A percentile compares a stretch with the other conserved stretches of the same genome.
Conservation (phyloP, 2,888 invertebrate genomes). For the Carpatolechia fugitivella region DNA sequence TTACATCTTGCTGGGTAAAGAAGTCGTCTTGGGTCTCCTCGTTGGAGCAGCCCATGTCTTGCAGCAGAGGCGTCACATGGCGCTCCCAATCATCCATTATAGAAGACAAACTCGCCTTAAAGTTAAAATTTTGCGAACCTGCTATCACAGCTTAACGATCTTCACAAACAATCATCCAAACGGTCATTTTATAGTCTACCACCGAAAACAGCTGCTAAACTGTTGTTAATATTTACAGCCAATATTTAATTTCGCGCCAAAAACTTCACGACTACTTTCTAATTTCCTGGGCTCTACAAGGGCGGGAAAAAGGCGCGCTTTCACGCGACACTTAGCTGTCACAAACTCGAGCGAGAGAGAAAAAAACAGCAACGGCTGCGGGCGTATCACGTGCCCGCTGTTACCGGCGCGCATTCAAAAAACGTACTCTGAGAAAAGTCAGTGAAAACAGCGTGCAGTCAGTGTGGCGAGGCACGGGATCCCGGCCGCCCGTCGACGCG, state of each 20-base stretch:
- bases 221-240: constrained; percentile 29
- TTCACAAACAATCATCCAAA: constrained; percentile 54
- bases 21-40: constrained; percentile 79
- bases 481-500: constrained; percentile 78
- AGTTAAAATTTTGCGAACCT: constrained; percentile 41
- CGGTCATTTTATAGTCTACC: constrained; percentile 53
- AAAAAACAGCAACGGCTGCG: constrained; percentile 67
- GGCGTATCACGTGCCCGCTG: constrained; percentile 74
- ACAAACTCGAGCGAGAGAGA: constrained; percentile 68
- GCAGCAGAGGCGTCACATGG: constrained; percentile 78
- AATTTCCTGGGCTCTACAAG: constrained; percentile 54
- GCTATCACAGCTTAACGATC: constrained; percentile 54
- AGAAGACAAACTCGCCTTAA: constrained; percentile 43
- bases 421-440: constrained; percentile 70
- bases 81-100: constrained; percentile 81
- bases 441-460: constrained; percentile 58
- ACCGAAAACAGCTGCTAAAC: constrained; percentile 43
- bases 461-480: constrained; percentile 72
- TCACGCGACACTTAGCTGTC: constrained; percentile 69
- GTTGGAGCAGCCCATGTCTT: constrained; percentile 78
- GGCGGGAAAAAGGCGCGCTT: constrained; percentile 68
- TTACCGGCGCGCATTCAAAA: constrained; percentile 71
- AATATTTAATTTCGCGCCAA: constrained; percentile 71
- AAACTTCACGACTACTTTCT: constrained; percentile 51
- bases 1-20: constrained; percentile 80